A percentile compares a stretch with the other conserved stretches of the same genome.
Conservation (phyloP, 2,888 invertebrate species). For the Amorpha juglandis region DNA sequence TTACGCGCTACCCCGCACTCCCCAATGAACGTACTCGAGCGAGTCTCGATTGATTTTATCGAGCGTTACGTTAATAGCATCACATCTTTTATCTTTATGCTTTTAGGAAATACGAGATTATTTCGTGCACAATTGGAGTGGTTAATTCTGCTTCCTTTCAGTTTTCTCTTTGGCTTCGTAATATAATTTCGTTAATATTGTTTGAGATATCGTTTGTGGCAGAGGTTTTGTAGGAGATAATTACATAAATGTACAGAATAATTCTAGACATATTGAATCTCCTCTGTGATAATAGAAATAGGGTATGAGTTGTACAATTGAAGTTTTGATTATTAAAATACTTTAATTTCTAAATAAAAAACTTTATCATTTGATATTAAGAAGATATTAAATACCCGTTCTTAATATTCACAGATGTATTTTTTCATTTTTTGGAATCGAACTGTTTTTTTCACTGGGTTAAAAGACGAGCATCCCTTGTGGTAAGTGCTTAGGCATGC, state of each 20-base stretch:
- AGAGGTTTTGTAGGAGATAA: background rate
- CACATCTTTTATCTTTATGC: constrained; percentile 28
- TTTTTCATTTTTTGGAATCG: too few relatives aligned
- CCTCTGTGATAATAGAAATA: too few relatives aligned
- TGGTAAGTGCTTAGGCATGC: too few relatives aligned
- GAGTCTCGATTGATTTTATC: constrained; percentile 29
- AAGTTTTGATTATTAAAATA: too few relatives aligned
- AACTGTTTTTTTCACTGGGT: too few relatives aligned
- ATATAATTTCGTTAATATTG: background rate
- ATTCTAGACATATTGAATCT: background rate
- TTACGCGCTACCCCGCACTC: constrained; percentile 20
- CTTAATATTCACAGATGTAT: too few relatives aligned
- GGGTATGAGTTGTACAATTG: too few relatives aligned
- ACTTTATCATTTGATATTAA: too few relatives aligned
- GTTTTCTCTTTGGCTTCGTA: background rate
- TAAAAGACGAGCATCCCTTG: too few relatives aligned
- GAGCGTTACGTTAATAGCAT: constrained; percentile 29
- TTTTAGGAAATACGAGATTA: constrained; percentile 27
- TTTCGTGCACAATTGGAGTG: constrained; percentile 15
- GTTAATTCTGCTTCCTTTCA: constrained; percentile 8
- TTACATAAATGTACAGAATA: background rate
- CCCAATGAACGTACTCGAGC: constrained; percentile 24
- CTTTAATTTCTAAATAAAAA: too few relatives aligned
- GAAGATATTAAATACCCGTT: too few relatives aligned
- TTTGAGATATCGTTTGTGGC: background rate